Base-by-base conservation (phyloP, 2,888 invertebrate species). In the Aspidiotus destructor region DNA sequence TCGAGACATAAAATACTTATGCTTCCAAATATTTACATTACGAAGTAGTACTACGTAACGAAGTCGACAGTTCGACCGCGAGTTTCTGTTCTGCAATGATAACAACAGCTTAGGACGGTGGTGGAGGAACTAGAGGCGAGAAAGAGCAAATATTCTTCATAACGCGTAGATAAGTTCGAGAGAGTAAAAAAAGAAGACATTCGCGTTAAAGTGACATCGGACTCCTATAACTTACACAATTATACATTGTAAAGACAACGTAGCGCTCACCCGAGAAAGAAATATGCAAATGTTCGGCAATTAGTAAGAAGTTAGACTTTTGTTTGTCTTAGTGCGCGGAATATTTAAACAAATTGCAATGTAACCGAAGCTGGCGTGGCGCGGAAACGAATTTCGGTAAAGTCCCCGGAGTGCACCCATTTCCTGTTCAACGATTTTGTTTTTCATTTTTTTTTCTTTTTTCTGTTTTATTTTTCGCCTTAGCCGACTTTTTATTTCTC, bases 261-360 rank as follows among this genome's bases (percentile, higher is more conserved):
- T 28, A 28, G 28, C 28, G 28, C 54, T 40, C 54, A 54, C 16
- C 28, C 48, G 62, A 63, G 54, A 54, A 63, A 53, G 63, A 63
- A 63, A 54, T 63, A 63, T 63, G 63, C 63, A 63, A 63, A 63
- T 63, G 63, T 52, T 63, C 54, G 54, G 63, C 63, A 63, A 63
- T 63, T 63, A 63, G 63, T 63, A 54, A 52, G 61, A 17, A 41
- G 61, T 44, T 63, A 63, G 63, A 63, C 63, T 52, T 63, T 63
- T 63, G 63, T 63, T 63, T 63, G 63, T 53, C 53, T 41, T 63
- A 63, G 54, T 54, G 63, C 41, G 63, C 63, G 17, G 63, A 63
- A 48, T 48, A 63, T 63, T 63, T 63, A 63, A 63, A 63, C 54
- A 54, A 54, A 41, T 52, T 63, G 63, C 63, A 54, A 28, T 63